These are phyloP conservation scores for Xiphorhynchus elegans DNA, from an alignment of 2,113 vertebrate genomes.

Conservation along the genomic window DNA sequence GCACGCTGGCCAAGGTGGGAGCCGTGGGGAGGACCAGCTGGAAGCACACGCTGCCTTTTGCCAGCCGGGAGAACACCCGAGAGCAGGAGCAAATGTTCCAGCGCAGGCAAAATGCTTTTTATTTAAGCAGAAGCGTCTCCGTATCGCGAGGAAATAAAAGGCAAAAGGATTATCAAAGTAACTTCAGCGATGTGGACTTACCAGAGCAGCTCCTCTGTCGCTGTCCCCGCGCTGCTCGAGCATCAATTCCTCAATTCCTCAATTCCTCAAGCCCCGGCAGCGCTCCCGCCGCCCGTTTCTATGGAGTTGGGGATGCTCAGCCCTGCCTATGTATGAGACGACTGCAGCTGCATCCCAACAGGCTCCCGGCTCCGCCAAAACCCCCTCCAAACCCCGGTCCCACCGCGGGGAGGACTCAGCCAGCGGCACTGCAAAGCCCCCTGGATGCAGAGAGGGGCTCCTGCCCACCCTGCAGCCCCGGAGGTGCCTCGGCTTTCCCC, in stretches of 20 bases:
- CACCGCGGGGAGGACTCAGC: not conserved
- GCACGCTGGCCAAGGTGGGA: not conserved
- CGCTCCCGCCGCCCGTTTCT: slow-evolving; percentile 64
- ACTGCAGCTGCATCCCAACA: slow-evolving; percentile 64
- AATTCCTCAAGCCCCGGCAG: not conserved
- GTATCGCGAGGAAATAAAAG: rapidly evolving
- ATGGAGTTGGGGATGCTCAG: slow-evolving; percentile 68
- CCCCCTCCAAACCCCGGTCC: not conserved
- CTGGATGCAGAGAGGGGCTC: not conserved
- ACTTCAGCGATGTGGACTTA: slow-evolving; percentile 60
- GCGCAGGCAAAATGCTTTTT: not conserved
- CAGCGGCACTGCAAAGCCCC: slow-evolving; percentile 7
- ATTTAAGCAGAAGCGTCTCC: not conserved
- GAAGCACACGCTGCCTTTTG: not conserved
- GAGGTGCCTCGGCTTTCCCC: not conserved
- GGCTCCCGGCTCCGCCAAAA: not conserved
- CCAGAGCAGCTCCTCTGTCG: slow-evolving; percentile 1
- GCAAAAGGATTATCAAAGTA: not conserved
- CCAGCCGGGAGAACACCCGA: not conserved
- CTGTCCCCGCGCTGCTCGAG: slow-evolving; percentile 19
- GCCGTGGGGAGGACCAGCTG: slow-evolving; percentile 2
- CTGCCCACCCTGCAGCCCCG: not conserved
- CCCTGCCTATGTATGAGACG: slow-evolving; percentile 66
- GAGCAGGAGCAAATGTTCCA: not conserved
- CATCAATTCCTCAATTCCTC: not conserved